Base-by-base conservation (phyloP, 2,113 vertebrate genomes). In the Puffinus mauretanicus region DNA sequence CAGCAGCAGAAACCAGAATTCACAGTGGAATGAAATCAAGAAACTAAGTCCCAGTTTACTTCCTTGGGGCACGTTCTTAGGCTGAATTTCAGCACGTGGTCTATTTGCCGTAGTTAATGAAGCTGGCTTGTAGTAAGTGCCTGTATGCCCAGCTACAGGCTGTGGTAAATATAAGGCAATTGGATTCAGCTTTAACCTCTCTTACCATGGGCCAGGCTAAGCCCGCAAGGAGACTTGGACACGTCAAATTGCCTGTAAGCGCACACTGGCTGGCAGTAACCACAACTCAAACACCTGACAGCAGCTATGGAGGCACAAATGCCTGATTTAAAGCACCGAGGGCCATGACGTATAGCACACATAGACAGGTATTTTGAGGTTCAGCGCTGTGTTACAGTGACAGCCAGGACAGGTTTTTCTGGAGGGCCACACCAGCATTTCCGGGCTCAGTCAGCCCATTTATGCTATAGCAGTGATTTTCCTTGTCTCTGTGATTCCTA, bases 291-390 rank as follows among this genome's bases (percentile, higher is more conserved):
- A 46, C 0, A 1, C 21, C 34, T 36, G 34, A 14, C 54, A 66
- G 34, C 2, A 9, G 9, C 34, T 73, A 7, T 11, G 44, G n/a
- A 71, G 2, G 9, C 47, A 82, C 25, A 64, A 71, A 76, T 8
- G 29, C 7, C 34, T 58, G 14, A 42, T 32, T 62, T 75, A 29
- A 21, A 70, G 32, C 27, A 25, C 38, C 30, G 10, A 73, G 11
- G 6, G 16, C 17, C 30, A 6, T 18, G 11, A 44, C 0, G 0
- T 25, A 5, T 29, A 20, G 4, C 2, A 3, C 32, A 11, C 0
- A 0, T 11, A 42, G n/a, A 51, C 3, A 64, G 18, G 5, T 38
- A 36, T 60, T 86, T 88, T 20, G 40, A 65, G 38, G 7, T 66
- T 81, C 36, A 73, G 30, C 4, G 11, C 24, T 66, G 9, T 38